phyloP scores from a whole-genome alignment of 2,888 invertebrate species.

The Andrena trimmerana region DNA sequence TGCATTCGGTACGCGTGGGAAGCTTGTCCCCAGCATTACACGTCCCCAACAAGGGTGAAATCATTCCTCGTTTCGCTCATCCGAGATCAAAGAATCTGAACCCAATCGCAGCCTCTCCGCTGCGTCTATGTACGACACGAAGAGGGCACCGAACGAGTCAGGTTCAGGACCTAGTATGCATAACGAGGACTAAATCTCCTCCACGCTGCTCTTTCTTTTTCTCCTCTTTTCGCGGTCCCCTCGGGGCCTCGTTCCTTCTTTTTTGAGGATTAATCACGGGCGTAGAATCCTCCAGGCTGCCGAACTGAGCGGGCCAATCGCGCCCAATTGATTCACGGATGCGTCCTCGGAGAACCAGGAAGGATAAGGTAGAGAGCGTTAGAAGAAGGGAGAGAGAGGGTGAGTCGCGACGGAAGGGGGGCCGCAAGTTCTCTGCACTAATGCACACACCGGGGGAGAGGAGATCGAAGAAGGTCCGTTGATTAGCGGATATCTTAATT shows the following conservation, averaged over 20 bases:
- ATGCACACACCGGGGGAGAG: conserved; percentile 29
- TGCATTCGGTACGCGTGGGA: no score
- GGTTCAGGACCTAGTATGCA: conserved; percentile 18
- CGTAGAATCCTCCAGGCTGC: conserved; percentile 37
- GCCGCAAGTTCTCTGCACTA: conserved; percentile 25
- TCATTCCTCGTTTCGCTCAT: not conserved
- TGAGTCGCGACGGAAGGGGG: conserved; percentile 27
- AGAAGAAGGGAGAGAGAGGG: conserved; percentile 9
- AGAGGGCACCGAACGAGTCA: not conserved
- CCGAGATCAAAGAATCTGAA: not conserved
- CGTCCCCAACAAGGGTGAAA: not conserved
- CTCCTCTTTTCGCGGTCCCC: conserved; percentile 28
- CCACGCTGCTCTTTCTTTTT: not conserved
- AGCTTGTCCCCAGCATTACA: no score
- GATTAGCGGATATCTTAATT: conserved; percentile 84
- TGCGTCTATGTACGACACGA: not conserved
- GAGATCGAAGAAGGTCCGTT: conserved; percentile 70
- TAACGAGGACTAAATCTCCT: conserved; percentile 29
- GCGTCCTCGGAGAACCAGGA: conserved; percentile 45
- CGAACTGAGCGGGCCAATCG: conserved; percentile 35
- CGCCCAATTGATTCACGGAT: conserved; percentile 56
- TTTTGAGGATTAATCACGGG: conserved; percentile 46
- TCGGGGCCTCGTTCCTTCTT: conserved; percentile 7
- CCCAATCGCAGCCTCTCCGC: not conserved
- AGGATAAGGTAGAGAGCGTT: conserved; percentile 33